Evolutionary conservation across 1,140 invertebrate genomes (phyloP).

Genomic region (Pseudomyrmex pallidus): DNA sequence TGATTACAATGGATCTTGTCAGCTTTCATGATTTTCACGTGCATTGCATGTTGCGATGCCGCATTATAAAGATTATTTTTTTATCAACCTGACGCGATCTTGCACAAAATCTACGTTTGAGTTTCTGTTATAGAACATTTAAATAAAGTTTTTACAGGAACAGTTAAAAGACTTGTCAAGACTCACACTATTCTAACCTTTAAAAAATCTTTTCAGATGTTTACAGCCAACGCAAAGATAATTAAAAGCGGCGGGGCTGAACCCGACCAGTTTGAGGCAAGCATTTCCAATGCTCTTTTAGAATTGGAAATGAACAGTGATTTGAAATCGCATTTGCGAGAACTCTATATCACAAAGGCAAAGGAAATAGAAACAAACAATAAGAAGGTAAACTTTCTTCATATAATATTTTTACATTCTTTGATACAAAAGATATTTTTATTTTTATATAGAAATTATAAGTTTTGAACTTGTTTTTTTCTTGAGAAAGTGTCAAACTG

Average conservation of each 20-base stretch:
- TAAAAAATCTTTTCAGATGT: constrained; percentile 88
- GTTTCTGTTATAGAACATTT: too few species aligned
- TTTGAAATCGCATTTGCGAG: constrained; percentile 97
- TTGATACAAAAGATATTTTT: too few species aligned
- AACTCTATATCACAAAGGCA: constrained; percentile 98
- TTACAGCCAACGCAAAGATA: constrained; percentile 92
- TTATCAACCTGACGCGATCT: too few species aligned
- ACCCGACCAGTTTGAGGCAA: constrained; percentile 95
- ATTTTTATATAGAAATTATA: too few species aligned
- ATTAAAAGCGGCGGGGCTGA: constrained; percentile 95
- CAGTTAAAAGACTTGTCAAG: constrained; percentile 84
- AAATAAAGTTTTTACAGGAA: too few species aligned
- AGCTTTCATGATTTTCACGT: too few species aligned
- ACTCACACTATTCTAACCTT: too few species aligned
- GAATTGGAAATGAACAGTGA: constrained; percentile 99
- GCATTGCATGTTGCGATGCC: too few species aligned
- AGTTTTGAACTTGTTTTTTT: not conserved
- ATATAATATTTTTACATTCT: too few species aligned
- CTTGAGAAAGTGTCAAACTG: constrained; percentile 16
- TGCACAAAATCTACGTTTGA: too few species aligned
- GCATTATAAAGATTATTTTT: too few species aligned
- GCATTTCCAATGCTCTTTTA: constrained; percentile 96
- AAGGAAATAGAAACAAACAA: constrained; percentile 97
- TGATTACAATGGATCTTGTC: too few species aligned
- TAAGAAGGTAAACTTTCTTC: constrained; percentile 90